Base-by-base conservation (phyloP, 2,113 vertebrate species). In the Thymallus thymallus region DNA sequence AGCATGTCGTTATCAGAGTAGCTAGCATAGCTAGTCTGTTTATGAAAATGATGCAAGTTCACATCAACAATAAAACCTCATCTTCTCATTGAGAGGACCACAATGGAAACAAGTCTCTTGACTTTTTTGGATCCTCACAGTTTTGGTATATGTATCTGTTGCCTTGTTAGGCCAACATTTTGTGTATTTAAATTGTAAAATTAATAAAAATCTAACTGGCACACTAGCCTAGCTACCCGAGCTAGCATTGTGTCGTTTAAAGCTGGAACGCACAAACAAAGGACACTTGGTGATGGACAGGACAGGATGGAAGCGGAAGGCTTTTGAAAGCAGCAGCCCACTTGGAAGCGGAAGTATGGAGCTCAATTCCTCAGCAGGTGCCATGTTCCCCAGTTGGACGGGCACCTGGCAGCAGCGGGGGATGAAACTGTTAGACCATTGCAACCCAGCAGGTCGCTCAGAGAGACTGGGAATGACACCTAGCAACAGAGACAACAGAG, bases 331-430 rank as follows among this genome's bases (percentile, higher is more conserved):
- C 41, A 6, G 41, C 41, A 45, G 51, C 51, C 51, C 51, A 55
- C 5, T 4, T 4, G 51, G 45, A 61, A 20, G 58, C n/a, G 10
- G 62, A 22, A 29, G 62, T 9, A 24, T 29, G 24, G 24, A 26
- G 4, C 62, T 26, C 6, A 64, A 14, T 3, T 24, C 51, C 32
- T 4, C 75, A 80, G 76, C 75, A 74, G 79, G 68, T 78, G 69
- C 80, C 48, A 65, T 24, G 76, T 66, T 72, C 30, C 76, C 67
- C 22, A 1, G n/a, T 22, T 84, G 74, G 71, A 75, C 23, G 6
- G 5, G 0, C 32, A 73, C 78, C 73, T 51, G 9, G 64, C 22
- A 30, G 41, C 76, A 7, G 56, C n/a, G 18, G 20, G 20, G 5
- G 12, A 76, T 76, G 74, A 76, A 67, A 72, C 74, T 69, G 71